Conservation (phyloP, 2,797 vertebrate species). For the Gouania willdenowi region DNA sequence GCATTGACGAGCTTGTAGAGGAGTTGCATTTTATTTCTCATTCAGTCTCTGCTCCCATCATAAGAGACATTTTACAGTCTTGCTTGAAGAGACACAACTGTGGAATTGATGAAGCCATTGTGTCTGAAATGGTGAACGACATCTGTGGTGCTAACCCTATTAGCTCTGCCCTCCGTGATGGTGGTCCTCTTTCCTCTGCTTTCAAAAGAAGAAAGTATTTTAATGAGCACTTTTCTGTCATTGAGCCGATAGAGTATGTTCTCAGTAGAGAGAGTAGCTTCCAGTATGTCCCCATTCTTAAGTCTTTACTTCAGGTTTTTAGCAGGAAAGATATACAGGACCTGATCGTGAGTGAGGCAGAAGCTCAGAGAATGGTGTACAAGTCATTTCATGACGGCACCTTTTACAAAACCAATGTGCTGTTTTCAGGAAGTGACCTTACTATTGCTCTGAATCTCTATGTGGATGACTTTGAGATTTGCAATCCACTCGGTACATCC, state of each 20-base stretch:
- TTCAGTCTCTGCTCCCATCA: conserved; percentile 4
- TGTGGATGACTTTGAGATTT: no score
- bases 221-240: conserved; percentile 8
- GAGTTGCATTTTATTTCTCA: conserved; percentile 18
- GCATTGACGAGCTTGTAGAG: conserved; percentile 1
- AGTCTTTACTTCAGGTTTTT: conserved; percentile 1
- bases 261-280: conserved; percentile 9
- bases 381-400: conserved; percentile 13
- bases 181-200: conserved; percentile 5
- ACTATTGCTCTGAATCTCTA: no score
- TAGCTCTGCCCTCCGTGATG: background rate
- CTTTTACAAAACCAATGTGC: conserved; percentile 4
- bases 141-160: conserved; percentile 6
- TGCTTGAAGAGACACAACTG: conserved; percentile 9
- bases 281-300: conserved; percentile 18
- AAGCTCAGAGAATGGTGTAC: conserved; percentile 2
- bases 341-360: background rate
- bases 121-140: conserved; percentile 16
- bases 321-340: no score
- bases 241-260: conserved; percentile 12
- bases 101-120: background rate
- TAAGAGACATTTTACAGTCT: conserved; percentile 1
- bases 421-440: background rate
- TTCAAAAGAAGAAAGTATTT: conserved; percentile 10
- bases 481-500: background rate